These are phyloP conservation scores for Smithornis capensis DNA, from an alignment of 2,113 vertebrate genomes.

Conservation along the genomic window DNA sequence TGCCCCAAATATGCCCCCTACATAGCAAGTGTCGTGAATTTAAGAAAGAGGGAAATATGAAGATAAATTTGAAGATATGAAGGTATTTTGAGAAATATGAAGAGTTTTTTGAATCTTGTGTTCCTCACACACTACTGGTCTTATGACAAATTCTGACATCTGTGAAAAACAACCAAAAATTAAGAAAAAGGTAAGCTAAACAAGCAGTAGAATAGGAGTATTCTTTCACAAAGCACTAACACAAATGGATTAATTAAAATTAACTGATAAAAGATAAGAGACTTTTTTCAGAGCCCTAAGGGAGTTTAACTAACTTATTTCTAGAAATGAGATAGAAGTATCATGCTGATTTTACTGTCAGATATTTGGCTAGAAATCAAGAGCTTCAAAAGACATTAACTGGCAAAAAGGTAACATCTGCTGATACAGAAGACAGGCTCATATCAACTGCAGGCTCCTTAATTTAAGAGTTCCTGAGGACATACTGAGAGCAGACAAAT, in stretches of 20 bases:
- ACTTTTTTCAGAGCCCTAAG: conserved; percentile 18
- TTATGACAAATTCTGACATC: background rate
- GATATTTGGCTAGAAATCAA: conserved; percentile 61
- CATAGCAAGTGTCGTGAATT: background rate
- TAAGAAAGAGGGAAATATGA: background rate
- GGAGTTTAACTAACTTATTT: conserved; percentile 49
- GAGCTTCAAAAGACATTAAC: conserved; percentile 31
- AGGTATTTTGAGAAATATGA: background rate
- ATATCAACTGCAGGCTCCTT: background rate
- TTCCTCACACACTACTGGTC: background rate
- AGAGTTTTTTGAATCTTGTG: background rate
- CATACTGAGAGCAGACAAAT: background rate
- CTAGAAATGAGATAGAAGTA: background rate
- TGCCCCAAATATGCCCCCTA: background rate
- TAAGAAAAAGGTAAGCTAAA: background rate
- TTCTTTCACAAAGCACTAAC: background rate
- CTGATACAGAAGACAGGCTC: background rate
- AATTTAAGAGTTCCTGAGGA: conserved; percentile 37
- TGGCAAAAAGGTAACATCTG: conserved; percentile 2
- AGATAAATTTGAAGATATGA: background rate
- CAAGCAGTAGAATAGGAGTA: background rate
- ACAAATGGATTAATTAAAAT: conserved; percentile 22
- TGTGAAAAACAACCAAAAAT: background rate
- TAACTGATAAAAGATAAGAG: conserved; percentile 45
- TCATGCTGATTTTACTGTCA: conserved; percentile 36